phyloP scores from a whole-genome alignment of 2,113 vertebrate genomes.

The Centropus bengalensis region DNA sequence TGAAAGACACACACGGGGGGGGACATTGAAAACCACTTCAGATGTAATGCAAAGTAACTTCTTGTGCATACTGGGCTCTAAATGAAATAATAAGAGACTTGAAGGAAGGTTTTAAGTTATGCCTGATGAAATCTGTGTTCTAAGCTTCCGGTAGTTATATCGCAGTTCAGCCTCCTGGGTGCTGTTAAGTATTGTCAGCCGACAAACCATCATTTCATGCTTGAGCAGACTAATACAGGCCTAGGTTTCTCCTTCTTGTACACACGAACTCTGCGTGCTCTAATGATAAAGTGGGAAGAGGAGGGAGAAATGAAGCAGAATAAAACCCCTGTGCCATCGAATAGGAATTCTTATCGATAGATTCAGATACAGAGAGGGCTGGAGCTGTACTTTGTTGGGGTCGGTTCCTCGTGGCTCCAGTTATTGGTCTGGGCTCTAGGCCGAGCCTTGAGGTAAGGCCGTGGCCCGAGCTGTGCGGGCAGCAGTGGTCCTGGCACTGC shows the following conservation, averaged over 20 bases:
- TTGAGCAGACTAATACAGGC: constrained; percentile 42
- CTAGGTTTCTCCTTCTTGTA: neutral
- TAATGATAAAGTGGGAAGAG: neutral
- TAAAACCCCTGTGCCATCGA: neutral
- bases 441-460: neutral
- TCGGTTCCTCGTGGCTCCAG: neutral
- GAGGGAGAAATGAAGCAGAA: neutral
- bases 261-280: neutral
- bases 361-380: neutral
- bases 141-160: neutral
- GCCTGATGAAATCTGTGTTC: constrained; percentile 53
- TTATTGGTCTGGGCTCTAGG: neutral
- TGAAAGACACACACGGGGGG: neutral
- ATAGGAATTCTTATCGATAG: neutral
- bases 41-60: neutral
- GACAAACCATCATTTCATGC: constrained; percentile 68
- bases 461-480: neutral
- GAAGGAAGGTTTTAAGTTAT: constrained; percentile 31
- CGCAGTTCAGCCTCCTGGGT: constrained; percentile 35
- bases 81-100: constrained; percentile 54
- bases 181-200: constrained; percentile 43
- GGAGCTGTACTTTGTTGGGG: neutral
- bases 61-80: neutral
- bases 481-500: neutral
- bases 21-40: constrained; percentile 2